Percentiles rank a stretch among this genome's conserved stretches.
Evolutionary conservation across 2,888 invertebrate species (phyloP).

Genomic region (Caenorhabditis sp.): DNA sequence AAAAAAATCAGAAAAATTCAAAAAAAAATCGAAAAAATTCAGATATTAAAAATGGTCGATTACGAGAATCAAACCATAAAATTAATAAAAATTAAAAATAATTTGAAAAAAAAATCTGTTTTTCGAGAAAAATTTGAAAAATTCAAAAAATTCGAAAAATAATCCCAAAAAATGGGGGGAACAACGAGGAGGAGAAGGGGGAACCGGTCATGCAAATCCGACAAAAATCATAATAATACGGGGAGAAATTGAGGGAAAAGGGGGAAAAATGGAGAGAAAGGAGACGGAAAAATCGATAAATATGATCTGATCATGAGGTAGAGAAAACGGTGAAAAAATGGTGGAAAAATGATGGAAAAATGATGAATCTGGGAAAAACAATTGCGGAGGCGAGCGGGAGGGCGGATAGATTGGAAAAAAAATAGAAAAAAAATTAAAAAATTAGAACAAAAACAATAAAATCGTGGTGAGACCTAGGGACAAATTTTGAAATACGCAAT

Average conservation of each 20-base stretch:
- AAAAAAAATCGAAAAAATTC: not conserved
- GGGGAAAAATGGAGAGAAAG: not conserved
- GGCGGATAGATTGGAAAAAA: not conserved
- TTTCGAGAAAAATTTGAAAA: no score
- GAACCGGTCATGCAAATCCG: slow-evolving; percentile 49
- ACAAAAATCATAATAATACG: not conserved
- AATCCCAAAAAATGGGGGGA: not conserved
- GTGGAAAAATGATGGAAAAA: not conserved
- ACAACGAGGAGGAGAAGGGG: not conserved
- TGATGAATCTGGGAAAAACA: slow-evolving; percentile 14
- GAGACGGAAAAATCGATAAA: not conserved
- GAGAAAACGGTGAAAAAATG: no score
- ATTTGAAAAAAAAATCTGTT: not conserved
- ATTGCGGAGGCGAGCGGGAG: not conserved
- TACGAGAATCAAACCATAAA: not conserved
- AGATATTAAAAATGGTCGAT: no score
- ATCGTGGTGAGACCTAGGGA: not conserved
- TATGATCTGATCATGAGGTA: not conserved
- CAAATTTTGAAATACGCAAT: no score
- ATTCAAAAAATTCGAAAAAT: no score
- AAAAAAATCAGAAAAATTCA: not conserved
- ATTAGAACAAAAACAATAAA: not conserved
- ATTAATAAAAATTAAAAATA: no score
- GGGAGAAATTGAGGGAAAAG: not conserved
- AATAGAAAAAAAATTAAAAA: not conserved